Evolutionary conservation across 1,140 invertebrate genomes (phyloP), one percentile per base, ranked within the genome.

Genomic region (Ips typographus): DNA sequence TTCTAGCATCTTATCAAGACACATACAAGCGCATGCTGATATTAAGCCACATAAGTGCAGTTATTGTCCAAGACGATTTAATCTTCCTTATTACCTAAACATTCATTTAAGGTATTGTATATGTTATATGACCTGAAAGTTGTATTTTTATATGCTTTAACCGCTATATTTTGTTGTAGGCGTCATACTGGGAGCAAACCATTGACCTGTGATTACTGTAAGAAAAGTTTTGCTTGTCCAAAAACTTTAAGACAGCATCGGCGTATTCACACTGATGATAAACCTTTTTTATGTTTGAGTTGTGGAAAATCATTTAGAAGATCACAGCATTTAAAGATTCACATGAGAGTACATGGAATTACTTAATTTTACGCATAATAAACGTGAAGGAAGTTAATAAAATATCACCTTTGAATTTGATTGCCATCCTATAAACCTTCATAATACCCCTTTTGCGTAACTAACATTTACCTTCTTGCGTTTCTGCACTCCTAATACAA

Each of bases 1-100:
- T 56, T 77, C 77, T 44, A 75, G 74, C 53, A 74, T 75, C 49
- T 55, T 77, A n/a, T 85, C 76, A 71, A 87, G 82, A 77, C 85
- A 81, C 80, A 85, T 85, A 80, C 78, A 85, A 57, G 86, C 85
- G 65, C 87, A 89, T 68, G 86, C 85, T 1, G 85, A 85, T 1
- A 84, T 86, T 52, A 81, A 85, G 53, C 85, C 85, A 0, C 87
- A 86, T 62, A 80, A 83, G 4, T 89, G 87, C 73, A 82, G 85
- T 75, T 85, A 85, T 65, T 85, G 84, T 76, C 49, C 60, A 42
- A 79, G 78, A 69, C 66, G 39, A 3, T 79, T 78, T 57, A 72
- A 71, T 38, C 75, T 75, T 1, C 47, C 60, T 5, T 75, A 72
- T 71, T 71, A 69, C 64, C 61, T 75, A 42, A 83, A 82, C 4